Conservation (phyloP, 1,140 invertebrate genomes). For the Drosophila lacteicornis region DNA sequence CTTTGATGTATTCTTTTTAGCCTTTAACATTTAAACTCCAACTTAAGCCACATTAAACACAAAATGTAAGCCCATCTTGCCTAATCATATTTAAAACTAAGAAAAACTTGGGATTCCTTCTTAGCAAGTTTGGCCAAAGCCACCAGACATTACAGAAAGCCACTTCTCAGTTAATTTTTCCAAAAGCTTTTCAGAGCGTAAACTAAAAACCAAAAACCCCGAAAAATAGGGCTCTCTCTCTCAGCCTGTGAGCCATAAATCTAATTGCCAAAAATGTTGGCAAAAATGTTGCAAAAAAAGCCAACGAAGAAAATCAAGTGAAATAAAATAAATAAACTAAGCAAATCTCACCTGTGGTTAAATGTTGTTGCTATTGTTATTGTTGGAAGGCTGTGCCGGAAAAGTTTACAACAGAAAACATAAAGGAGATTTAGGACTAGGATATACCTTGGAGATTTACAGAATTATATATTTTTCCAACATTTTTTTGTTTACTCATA, state of each 20-base stretch:
- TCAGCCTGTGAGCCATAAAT: conserved; percentile 26
- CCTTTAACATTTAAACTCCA: background rate
- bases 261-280: conserved; percentile 21
- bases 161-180: conserved; percentile 12
- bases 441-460: background rate
- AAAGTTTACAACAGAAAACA: background rate
- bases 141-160: background rate
- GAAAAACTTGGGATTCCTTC: background rate
- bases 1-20: too few relatives aligned
- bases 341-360: conserved; percentile 35
- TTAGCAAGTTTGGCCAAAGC: background rate
- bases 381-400: background rate
- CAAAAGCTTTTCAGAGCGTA: conserved; percentile 6
- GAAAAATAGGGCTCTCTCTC: background rate
- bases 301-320: conserved; percentile 23
- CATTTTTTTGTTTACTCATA: too few relatives aligned
- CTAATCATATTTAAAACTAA: background rate
- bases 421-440: background rate
- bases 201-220: conserved; percentile 1
- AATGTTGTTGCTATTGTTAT: background rate
- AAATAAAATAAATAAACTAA: conserved; percentile 39
- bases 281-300: background rate
- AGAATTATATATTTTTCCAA: too few relatives aligned
- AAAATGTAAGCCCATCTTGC: background rate
- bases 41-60: background rate